Evolutionary conservation across 2,888 invertebrate genomes (phyloP).

Genomic region (Amphipyra berbera): DNA sequence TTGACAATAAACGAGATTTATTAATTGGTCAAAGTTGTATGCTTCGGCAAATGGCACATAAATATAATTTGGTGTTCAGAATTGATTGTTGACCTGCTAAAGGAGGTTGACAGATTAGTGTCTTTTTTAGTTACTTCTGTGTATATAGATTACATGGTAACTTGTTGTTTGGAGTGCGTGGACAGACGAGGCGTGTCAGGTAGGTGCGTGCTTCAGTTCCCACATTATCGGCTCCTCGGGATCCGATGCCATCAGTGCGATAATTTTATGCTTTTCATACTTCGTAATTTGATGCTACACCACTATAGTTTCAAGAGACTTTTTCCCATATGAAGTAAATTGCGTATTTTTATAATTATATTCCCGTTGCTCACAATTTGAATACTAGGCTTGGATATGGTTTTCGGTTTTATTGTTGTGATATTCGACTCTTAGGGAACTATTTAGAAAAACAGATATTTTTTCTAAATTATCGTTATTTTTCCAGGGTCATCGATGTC

Average conservation of each 20-base stretch:
- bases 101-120: constrained; percentile 24
- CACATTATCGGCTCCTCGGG: constrained; percentile 58
- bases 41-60: constrained; percentile 31
- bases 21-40: constrained; percentile 65
- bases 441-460: too few species aligned
- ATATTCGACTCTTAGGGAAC: constrained; percentile 14
- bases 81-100: constrained; percentile 20
- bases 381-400: constrained; percentile 5
- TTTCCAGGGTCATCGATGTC: too few species aligned
- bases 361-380: background rate
- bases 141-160: constrained; percentile 1
- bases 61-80: constrained; percentile 14
- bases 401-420: constrained; percentile 20
- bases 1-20: constrained; percentile 86
- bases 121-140: background rate
- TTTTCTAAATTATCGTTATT: too few species aligned
- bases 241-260: constrained; percentile 42
- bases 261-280: constrained; percentile 58
- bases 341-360: constrained; percentile 20
- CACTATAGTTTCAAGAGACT: constrained; percentile 5
- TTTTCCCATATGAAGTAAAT: constrained; percentile 21
- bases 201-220: constrained; percentile 63
- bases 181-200: constrained; percentile 55
- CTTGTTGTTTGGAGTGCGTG: constrained; percentile 15
- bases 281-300: constrained; percentile 45